Evolutionary conservation across 2,113 vertebrate species (phyloP).

Genomic region (Aspidoscelis tigris): DNA sequence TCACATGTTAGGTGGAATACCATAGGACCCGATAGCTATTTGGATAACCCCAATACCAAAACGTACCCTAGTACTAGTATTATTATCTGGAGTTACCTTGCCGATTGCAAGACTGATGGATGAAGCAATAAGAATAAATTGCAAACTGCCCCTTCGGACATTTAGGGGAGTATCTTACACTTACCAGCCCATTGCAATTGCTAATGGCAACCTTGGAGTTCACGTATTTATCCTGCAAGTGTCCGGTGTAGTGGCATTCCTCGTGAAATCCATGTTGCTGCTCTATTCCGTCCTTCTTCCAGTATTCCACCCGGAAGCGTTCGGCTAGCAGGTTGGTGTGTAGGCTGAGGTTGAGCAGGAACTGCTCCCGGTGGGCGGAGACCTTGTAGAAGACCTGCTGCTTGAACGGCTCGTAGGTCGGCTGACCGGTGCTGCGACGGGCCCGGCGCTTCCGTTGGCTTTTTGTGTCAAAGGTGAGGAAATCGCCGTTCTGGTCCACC

Average conservation of each 20-base stretch:
- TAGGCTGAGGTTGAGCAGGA: constrained; percentile 93
- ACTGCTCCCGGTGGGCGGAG: constrained; percentile 87
- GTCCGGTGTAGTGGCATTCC: constrained; percentile 92
- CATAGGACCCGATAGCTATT: no score
- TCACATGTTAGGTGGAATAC: no score
- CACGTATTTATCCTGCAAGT: constrained; percentile 88
- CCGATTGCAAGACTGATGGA: no score
- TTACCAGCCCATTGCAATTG: constrained; percentile 98
- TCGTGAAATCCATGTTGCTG: constrained; percentile 91
- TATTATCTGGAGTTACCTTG: no score
- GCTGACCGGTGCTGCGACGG: constrained; percentile 75
- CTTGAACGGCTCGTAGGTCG: constrained; percentile 70
- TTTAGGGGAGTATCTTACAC: constrained; percentile 37
- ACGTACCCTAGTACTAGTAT: no score
- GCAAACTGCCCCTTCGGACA: no score
- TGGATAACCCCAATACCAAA: no score
- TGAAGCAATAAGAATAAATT: no score
- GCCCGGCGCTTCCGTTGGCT: constrained; percentile 64
- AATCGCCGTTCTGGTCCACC: constrained; percentile 88
- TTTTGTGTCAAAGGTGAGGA: constrained; percentile 76
- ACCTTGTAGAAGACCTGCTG: constrained; percentile 92
- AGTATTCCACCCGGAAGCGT: constrained; percentile 95
- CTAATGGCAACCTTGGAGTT: constrained; percentile 95
- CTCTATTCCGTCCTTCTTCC: constrained; percentile 89
- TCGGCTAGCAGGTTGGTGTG: constrained; percentile 89